These are phyloP conservation scores for Scaptodrosophila latifasciaeformis DNA, from an alignment of 2,888 invertebrate genomes.

Conservation along the genomic window DNA sequence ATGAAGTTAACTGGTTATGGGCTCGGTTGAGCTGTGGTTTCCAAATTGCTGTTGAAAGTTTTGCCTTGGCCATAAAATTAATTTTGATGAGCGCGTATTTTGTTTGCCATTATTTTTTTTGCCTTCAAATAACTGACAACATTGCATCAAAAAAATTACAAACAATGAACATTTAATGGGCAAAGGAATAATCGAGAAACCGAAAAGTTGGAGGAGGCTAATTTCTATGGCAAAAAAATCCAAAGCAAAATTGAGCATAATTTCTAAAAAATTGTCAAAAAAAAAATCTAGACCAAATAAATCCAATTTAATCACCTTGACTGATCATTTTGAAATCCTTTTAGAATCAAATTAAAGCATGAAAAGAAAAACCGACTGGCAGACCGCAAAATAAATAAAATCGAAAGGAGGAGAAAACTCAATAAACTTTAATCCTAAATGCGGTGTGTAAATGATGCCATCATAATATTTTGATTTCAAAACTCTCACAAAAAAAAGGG, in stretches of 20 bases:
- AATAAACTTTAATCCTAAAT: slow-evolving; percentile 54
- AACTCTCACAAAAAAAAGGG: slow-evolving; percentile 45
- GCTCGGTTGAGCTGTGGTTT: not conserved
- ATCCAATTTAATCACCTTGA: not conserved
- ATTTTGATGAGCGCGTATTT: slow-evolving; percentile 55
- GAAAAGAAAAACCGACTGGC: slow-evolving; percentile 9
- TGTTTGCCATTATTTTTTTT: slow-evolving; percentile 4
- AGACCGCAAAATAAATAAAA: slow-evolving; percentile 8
- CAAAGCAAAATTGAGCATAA: too few species aligned
- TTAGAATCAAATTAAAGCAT: slow-evolving; percentile 53
- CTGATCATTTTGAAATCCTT: slow-evolving; percentile 1
- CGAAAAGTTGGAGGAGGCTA: not conserved
- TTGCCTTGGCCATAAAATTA: slow-evolving; percentile 65
- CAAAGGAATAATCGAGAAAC: not conserved
- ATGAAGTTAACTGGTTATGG: slow-evolving; percentile 48
- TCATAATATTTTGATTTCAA: slow-evolving; percentile 70
- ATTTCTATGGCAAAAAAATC: too few species aligned
- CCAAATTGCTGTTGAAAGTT: slow-evolving; percentile 61
- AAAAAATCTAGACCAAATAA: too few species aligned
- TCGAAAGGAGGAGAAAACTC: not conserved
- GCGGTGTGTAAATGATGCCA: slow-evolving; percentile 72
- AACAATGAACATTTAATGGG: not conserved
- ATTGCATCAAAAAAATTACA: slow-evolving; percentile 17
- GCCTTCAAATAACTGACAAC: slow-evolving; percentile 35
- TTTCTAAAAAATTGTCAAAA: too few species aligned